Evolutionary conservation across 2,113 vertebrate species (phyloP), one percentile per base, ranked within the genome.

Genomic region (Danionella cerebrum): DNA sequence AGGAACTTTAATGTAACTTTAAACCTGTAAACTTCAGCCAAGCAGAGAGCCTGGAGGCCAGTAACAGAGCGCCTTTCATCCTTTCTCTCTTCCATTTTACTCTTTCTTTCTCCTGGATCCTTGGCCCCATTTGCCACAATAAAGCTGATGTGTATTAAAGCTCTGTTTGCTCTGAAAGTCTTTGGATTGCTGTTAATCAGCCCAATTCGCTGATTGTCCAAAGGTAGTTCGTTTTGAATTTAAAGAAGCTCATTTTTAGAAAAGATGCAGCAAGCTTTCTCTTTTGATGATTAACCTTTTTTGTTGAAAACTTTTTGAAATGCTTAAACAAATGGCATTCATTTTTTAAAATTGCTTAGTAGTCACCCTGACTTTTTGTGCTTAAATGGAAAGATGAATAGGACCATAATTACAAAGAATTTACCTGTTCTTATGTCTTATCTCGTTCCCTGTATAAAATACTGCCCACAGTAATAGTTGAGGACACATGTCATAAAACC

Each of bases 1-100:
- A 66, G 55, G 47, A 60, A 74, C 47, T 66, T 45, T 66, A 58
- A 74, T 70, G 53, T 25, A 74, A 74, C 67, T 66, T 59, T 60
- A 74, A 74, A 70, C 72, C 47, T 50, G 29, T 25, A 16, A 66
- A 70, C 65, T 24, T 21, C 12, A 55, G 72, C 62, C 67, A 70
- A 70, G 52, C 39, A 38, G 45, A 65, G 72, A 74, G 53, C 44
- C 41, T n/a, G 38, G 12, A 41, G 24, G 33, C 22, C 62, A 13
- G 59, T 47, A 57, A 42, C 72, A 13, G 31, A 65, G 14, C 35
- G 29, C 69, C 62, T 50, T 59, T n/a, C n/a, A n/a, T n/a, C n/a
- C n/a, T n/a, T n/a, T n/a, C n/a, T n/a, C n/a, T n/a, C n/a, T n/a
- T n/a, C n/a, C n/a, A n/a, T n/a, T n/a, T n/a, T n/a, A n/a, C n/a